Percentiles rank a stretch among this genome's conserved stretches.
phyloP scores from a whole-genome alignment of 1,140 invertebrate genomes.

The Nasonia giraulti region DNA sequence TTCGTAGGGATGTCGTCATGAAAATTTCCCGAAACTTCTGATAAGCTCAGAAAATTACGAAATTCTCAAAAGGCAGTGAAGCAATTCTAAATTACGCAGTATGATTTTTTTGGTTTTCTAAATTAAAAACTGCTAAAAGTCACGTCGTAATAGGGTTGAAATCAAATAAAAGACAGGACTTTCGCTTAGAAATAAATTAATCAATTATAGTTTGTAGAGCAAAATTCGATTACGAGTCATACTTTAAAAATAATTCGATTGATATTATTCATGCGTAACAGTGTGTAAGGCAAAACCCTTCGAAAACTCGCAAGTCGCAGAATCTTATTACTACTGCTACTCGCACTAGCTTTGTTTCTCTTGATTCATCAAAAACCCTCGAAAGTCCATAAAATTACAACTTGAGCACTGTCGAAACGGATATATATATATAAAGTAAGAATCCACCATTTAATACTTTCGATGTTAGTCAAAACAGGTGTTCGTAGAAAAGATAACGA shows the following conservation, averaged over 20 bases:
- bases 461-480: conserved; percentile 47
- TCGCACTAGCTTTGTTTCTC: conserved; percentile 29
- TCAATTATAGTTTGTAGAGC: not conserved
- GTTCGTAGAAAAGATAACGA: conserved; percentile 62
- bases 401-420: conserved; percentile 48
- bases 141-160: not conserved
- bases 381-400: conserved; percentile 4
- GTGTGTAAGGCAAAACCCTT: too few species aligned
- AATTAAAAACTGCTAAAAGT: conserved; percentile 38
- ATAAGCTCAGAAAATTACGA: not conserved
- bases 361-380: not conserved
- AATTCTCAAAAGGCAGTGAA: not conserved
- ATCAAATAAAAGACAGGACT: not conserved
- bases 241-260: not conserved
- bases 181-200: not conserved
- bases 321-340: conserved; percentile 6
- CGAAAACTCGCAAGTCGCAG: not conserved
- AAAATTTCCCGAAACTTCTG: not conserved
- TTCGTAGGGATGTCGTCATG: conserved; percentile 12
- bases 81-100: not conserved
- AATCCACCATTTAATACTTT: conserved; percentile 15
- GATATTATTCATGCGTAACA: not conserved
- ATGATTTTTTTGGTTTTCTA: conserved; percentile 1
- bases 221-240: not conserved
- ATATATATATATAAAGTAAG: conserved; percentile 23